These are phyloP conservation scores for Sula dactylatra DNA, from an alignment of 2,113 vertebrate species.

Conservation along the genomic window DNA sequence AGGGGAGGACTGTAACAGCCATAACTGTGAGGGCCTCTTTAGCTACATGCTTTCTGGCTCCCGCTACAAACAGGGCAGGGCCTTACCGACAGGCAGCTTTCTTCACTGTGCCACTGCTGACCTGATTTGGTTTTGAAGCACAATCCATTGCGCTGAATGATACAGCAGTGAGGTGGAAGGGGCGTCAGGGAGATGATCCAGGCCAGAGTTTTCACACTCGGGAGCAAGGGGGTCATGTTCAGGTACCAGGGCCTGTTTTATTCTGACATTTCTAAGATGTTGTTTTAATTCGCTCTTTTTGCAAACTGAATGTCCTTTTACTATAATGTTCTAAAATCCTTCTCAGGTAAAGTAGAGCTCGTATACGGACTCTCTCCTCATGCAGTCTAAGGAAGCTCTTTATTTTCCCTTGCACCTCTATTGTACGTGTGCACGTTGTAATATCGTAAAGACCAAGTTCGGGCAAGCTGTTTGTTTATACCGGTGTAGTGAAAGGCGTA, in stretches of 20 bases:
- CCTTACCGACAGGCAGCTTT: not conserved
- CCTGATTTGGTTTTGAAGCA: not conserved
- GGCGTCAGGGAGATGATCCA: rapidly evolving
- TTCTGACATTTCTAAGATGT: not conserved
- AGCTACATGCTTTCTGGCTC: not conserved
- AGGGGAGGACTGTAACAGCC: not conserved
- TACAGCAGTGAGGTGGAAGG: not conserved
- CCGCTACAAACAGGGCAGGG: not conserved
- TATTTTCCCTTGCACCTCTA: not conserved
- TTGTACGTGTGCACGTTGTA: not conserved
- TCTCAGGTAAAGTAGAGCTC: not conserved
- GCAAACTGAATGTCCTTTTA: not conserved
- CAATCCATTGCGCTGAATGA: rapidly evolving
- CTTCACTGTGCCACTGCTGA: not conserved
- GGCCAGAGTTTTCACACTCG: not conserved
- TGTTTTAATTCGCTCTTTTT: not conserved
- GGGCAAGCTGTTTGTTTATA: not conserved
- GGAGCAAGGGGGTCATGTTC: not conserved
- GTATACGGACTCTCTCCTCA: not conserved
- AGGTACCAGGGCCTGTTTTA: not conserved
- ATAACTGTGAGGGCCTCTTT: not conserved
- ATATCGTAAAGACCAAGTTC: not conserved
- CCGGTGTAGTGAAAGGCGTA: not conserved
- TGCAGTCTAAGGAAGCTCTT: not conserved
- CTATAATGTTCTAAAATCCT: not conserved